Conservation (phyloP, 2,888 invertebrate species). For the Lumbricus terrestris region DNA sequence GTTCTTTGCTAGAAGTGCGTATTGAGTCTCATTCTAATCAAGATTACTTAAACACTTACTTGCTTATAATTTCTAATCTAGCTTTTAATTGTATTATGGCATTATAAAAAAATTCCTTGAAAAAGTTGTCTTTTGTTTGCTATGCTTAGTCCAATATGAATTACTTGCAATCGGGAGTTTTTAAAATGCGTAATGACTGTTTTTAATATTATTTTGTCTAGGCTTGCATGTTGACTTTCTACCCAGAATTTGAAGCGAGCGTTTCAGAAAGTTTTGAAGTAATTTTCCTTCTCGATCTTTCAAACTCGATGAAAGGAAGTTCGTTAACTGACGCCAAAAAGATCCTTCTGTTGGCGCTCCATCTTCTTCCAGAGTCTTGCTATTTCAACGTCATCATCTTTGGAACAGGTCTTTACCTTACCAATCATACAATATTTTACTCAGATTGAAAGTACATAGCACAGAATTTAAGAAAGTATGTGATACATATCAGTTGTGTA, state of each 20-base stretch:
- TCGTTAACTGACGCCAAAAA: constrained; percentile 52
- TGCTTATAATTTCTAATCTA: neutral
- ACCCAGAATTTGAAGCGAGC: constrained; percentile 59
- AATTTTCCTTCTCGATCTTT: constrained; percentile 58
- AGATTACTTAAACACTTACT: no score
- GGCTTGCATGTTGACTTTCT: constrained; percentile 61
- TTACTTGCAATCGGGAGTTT: no score
- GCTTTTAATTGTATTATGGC: neutral
- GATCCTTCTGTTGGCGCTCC: constrained; percentile 51
- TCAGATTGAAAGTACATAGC: neutral
- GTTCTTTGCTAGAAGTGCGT: no score
- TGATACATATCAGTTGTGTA: neutral
- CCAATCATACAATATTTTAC: neutral
- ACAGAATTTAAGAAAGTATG: neutral
- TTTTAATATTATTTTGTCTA: constrained; percentile 36
- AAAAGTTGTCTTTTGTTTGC: neutral
- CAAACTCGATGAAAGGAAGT: constrained; percentile 59
- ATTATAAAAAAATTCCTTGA: neutral
- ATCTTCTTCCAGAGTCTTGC: constrained; percentile 51
- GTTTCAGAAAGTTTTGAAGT: constrained; percentile 47
- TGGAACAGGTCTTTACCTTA: constrained; percentile 52
- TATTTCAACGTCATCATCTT: constrained; percentile 60
- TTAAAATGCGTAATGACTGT: neutral
- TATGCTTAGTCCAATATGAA: no score
- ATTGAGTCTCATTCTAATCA: no score